Percentiles rank a stretch among this genome's conserved stretches.
Conservation (phyloP, 1,140 invertebrate species). For the Euglossa dilemma region DNA sequence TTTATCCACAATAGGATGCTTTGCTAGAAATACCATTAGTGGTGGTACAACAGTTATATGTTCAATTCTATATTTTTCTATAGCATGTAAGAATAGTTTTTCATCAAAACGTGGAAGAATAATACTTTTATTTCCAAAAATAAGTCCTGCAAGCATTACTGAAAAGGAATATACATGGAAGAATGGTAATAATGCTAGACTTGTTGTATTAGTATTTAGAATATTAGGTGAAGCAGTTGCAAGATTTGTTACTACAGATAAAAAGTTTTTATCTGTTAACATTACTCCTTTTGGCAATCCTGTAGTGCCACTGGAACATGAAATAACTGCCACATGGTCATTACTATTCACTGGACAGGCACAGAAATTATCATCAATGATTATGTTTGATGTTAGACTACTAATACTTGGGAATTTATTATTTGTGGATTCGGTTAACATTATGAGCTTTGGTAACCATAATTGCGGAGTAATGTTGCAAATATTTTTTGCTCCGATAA, state of each 20-base stretch:
- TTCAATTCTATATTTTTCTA: conserved; percentile 84
- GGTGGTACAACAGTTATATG: conserved; percentile 83
- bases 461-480: conserved; percentile 50
- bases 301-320: conserved; percentile 88
- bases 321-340: conserved; percentile 78
- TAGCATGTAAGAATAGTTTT: conserved; percentile 83
- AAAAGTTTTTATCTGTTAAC: conserved; percentile 86
- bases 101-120: conserved; percentile 85
- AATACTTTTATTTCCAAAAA: conserved; percentile 75
- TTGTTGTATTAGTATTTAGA: conserved; percentile 45
- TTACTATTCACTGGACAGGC: conserved; percentile 66
- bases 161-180: conserved; percentile 80
- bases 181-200: conserved; percentile 76
- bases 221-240: conserved; percentile 49
- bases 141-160: conserved; percentile 63
- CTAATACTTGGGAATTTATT: conserved; percentile 45
- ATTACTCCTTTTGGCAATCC: conserved; percentile 90
- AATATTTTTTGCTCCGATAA: conserved; percentile 32
- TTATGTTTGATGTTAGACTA: conserved; percentile 43
- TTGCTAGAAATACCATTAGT: conserved; percentile 83
- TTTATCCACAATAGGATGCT: conserved; percentile 79
- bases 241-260: conserved; percentile 68
- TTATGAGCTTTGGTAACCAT: conserved; percentile 63
- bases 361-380: conserved; percentile 40
- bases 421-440: conserved; percentile 47